Base-by-base conservation (phyloP, 2,113 vertebrate species). In the Antigone vipio region DNA sequence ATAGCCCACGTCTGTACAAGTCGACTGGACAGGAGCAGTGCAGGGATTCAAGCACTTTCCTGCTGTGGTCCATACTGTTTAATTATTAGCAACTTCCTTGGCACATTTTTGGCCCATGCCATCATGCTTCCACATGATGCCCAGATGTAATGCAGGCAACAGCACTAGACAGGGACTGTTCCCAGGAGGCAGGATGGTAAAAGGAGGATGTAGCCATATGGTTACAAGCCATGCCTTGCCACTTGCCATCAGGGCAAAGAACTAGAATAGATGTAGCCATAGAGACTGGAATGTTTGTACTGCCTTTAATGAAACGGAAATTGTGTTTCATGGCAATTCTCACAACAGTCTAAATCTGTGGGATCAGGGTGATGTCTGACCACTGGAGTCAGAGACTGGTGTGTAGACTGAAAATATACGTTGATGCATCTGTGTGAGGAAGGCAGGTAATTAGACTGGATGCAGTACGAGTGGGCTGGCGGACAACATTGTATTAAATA, bases 241-340 rank as follows among this genome's bases (percentile, higher is more conserved):
- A 42, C 60, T 82, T 66, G 72, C 85, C 72, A 88, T 42, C 17
- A 19, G 12, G 32, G 50, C 34, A 69, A 85, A 80, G 58, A 80
- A 86, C 50, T 69, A 22, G 67, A 34, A 53, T 45, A 49, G 72
- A 55, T 38, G 67, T 74, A 88, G 32, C 71, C 63, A 93, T 63
- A 93, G 85, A 93, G 45, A 86, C 75, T 44, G 75, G 93, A 92
- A 83, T 92, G 90, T 76, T 63, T 94, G 75, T 22, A 40, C 64
- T 71, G 85, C 59, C 53, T 86, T 94, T 67, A 92, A 93, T 84
- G 84, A 82, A 76, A 89, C 52, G 16, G 74, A 90, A 95, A 59
- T 72, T 92, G 21, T 72, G 24, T 89, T 95, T 85, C 47, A 7
- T 8, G 52, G 52, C 50, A 77, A 74, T 75, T 96, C 63, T 92